Conservation (phyloP, 2,797 vertebrate genomes). For the Notolepis coatsorum region DNA sequence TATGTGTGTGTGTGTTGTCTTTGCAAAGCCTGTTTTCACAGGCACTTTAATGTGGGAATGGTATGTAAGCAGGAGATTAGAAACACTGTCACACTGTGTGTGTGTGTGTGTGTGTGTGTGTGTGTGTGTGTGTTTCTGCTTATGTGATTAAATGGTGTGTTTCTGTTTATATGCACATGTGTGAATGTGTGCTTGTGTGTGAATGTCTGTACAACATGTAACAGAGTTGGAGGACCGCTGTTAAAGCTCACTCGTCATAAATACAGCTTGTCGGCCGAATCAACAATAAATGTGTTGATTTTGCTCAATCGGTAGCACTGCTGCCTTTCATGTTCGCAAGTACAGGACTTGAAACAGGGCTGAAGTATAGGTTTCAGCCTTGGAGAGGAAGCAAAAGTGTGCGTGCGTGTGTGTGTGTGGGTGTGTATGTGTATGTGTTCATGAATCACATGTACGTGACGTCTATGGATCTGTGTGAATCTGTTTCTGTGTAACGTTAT, state of each 20-base stretch:
- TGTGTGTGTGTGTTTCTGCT: not conserved
- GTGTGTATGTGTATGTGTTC: not conserved
- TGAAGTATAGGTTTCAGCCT: no score
- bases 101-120: conserved; percentile 29
- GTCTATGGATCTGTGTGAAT: conserved; percentile 2
- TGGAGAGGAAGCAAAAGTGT: no score
- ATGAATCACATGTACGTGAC: not conserved
- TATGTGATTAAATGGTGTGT: not conserved
- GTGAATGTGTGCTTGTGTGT: not conserved
- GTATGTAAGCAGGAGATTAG: conserved; percentile 72
- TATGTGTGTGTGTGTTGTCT: conserved; percentile 74
- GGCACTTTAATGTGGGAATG: conserved; percentile 74
- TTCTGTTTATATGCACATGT: conserved; percentile 13
- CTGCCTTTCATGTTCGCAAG: no score
- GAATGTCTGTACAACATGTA: no score
- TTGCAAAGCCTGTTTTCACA: conserved; percentile 70
- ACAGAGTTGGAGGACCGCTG: no score
- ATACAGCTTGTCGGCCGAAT: no score
- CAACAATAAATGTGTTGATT: no score
- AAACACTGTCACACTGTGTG: conserved; percentile 46
- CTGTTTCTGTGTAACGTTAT: not conserved
- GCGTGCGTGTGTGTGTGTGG: not conserved
- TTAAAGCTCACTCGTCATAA: no score
- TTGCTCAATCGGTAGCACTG: no score
- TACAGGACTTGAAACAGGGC: no score